Evolutionary conservation across 2,888 invertebrate genomes (phyloP).

Genomic region (Lottia gigantea): DNA sequence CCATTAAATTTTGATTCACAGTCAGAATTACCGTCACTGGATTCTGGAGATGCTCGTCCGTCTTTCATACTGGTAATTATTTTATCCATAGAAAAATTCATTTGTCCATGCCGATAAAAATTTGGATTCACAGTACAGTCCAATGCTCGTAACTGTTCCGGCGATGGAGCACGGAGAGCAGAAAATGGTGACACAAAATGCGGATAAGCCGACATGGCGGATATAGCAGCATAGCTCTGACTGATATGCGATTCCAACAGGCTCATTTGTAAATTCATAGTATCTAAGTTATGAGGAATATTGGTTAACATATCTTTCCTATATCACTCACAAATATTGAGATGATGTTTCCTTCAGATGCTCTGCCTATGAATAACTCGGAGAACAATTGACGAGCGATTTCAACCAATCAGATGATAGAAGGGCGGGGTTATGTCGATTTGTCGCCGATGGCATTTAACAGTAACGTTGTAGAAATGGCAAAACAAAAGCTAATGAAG

Average conservation of each 20-base stretch:
- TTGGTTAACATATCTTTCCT: conserved; percentile 21
- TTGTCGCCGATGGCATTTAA: conserved; percentile 6
- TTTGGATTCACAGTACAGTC: conserved; percentile 29
- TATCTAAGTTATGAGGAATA: conserved; percentile 21
- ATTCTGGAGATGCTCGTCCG: not conserved
- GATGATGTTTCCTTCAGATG: not conserved
- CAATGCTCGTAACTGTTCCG: conserved; percentile 35
- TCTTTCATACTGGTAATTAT: conserved; percentile 12
- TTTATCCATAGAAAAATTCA: conserved; percentile 22
- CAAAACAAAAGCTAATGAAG: conserved; percentile 11
- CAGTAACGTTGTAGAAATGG: not conserved
- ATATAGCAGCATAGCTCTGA: conserved; percentile 20
- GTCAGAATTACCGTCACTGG: not conserved
- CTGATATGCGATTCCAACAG: conserved; percentile 15
- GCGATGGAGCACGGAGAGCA: conserved; percentile 11
- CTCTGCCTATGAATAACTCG: conserved; percentile 2
- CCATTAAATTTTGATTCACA: not conserved
- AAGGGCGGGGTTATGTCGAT: not conserved
- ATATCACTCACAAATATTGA: not conserved
- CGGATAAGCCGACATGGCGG: conserved; percentile 21
- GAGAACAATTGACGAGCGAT: conserved; percentile 1
- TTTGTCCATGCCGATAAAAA: conserved; percentile 13
- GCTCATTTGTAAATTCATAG: conserved; percentile 21
- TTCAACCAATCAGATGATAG: not conserved
- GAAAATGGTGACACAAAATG: conserved; percentile 16